These are phyloP conservation scores for Halyomorpha halys DNA, from an alignment of 1,140 invertebrate species.

Conservation along the genomic window DNA sequence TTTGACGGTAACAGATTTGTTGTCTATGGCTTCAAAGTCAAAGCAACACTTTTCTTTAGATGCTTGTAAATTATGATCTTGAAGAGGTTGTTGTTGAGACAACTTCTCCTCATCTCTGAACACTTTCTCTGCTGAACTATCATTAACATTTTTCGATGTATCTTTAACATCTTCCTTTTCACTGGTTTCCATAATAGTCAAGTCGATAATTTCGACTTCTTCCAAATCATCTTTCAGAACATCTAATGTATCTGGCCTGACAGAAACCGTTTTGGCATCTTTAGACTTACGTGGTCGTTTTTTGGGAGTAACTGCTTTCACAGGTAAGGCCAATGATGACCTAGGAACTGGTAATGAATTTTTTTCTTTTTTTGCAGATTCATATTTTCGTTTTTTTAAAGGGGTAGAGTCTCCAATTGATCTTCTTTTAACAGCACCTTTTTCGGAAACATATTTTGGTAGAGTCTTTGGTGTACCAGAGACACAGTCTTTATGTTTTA, in stretches of 20 bases:
- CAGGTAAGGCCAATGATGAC: background rate
- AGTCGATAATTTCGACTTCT: background rate
- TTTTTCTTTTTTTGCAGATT: background rate
- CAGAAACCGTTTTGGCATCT: background rate
- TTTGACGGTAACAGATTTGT: background rate
- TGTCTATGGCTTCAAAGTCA: slow-evolving; percentile 47
- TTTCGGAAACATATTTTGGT: too few species aligned
- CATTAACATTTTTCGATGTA: background rate
- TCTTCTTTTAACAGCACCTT: too few species aligned
- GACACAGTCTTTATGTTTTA: too few species aligned
- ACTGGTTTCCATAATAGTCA: background rate
- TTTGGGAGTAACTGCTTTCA: background rate
- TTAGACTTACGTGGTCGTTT: background rate
- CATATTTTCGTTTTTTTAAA: background rate
- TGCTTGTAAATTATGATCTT: too few species aligned
- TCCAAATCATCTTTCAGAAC: slow-evolving; percentile 34
- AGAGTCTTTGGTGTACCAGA: too few species aligned
- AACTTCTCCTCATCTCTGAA: background rate
- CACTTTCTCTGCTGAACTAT: too few species aligned
- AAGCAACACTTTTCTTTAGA: slow-evolving; percentile 34
- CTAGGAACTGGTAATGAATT: background rate
- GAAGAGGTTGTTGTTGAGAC: slow-evolving; percentile 3
- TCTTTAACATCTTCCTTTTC: slow-evolving; percentile 32
- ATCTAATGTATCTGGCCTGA: background rate
- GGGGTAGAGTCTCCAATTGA: background rate